Evolutionary conservation across 1,140 invertebrate species (phyloP).

Genomic region (Cotesia glomerata): DNA sequence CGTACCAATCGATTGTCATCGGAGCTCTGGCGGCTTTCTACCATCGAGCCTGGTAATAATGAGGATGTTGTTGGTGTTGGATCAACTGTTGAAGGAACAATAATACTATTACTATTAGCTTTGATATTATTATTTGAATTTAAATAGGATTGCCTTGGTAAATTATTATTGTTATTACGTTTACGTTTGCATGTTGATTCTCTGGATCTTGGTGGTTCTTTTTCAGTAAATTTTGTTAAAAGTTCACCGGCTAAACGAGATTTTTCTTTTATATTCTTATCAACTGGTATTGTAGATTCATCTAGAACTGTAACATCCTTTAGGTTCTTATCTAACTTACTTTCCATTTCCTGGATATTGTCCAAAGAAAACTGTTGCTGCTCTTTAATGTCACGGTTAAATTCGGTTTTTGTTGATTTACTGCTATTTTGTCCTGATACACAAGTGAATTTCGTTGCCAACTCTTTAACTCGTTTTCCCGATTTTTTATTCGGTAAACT

Average conservation of each 20-base stretch:
- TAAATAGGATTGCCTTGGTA: background rate
- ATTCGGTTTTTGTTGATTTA: background rate
- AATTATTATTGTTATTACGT: background rate
- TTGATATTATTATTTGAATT: background rate
- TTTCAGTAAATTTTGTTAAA: background rate
- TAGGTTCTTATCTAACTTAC: background rate
- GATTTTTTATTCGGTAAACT: too few relatives aligned
- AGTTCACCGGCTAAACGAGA: background rate
- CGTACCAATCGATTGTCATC: background rate
- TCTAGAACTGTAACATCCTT: background rate
- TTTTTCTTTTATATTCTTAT: background rate
- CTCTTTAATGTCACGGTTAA: background rate
- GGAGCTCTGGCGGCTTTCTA: too few relatives aligned
- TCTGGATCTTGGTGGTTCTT: background rate
- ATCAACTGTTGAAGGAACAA: background rate
- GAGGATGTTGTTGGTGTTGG: too few relatives aligned
- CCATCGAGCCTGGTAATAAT: too few relatives aligned
- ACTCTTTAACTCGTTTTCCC: too few relatives aligned
- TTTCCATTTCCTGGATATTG: background rate
- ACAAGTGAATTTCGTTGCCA: too few relatives aligned
- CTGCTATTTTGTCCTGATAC: too few relatives aligned
- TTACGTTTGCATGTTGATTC: slow-evolving; percentile 5
- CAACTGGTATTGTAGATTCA: background rate
- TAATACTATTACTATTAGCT: background rate
- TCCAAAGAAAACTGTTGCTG: background rate